Base-by-base conservation (phyloP, 2,113 vertebrate genomes). In the Gallinago media region DNA sequence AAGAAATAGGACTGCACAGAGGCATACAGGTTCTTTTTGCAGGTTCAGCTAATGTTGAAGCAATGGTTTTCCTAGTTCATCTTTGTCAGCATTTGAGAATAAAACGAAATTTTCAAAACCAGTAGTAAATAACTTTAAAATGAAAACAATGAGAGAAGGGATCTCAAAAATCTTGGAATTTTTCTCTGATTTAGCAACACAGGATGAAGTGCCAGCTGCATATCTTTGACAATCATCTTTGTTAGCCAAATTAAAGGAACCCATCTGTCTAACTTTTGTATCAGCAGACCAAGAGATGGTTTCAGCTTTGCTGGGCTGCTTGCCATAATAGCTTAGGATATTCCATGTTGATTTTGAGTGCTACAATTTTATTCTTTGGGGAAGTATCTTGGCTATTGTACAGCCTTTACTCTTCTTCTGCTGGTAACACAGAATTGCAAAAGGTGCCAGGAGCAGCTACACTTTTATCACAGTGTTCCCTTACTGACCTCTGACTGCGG, bases 401-500 rank as follows among this genome's bases (percentile, higher is more conserved):
- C 29, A 52, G 29, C 20, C 26, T 54, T 74, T 46, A 59, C 47
- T 68, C 55, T 72, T n/a, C 47, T 58, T 42, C 38, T 81, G 22
- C 46, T 49, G 18, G 29, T 59, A 73, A 47, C 3, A 19, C 12
- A 10, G 22, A 65, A 58, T 27, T 92, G 52, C 59, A 47, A 38
- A 67, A 70, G 29, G 22, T 74, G 40, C 23, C 32, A 16, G 44
- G 32, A 92, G 5, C 31, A 70, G 32, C 22, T 70, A 14, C 0
- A 0, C 38, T 78, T 74, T 47, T 38, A 52, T n/a, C 0, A 0
- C 68, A 47, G 36, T 23, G 46, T 31, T 40, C 65, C 59, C 42
- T 67, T 55, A 17, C 46, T 74, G 55, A 77, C 31, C 40, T 25
- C n/a, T 23, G 72, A 11, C 49, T 32, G 32, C 1, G 0, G 15